Evolutionary conservation across 2,797 vertebrate genomes (phyloP).

Genomic region (Cryptoblepharus egeriae): DNA sequence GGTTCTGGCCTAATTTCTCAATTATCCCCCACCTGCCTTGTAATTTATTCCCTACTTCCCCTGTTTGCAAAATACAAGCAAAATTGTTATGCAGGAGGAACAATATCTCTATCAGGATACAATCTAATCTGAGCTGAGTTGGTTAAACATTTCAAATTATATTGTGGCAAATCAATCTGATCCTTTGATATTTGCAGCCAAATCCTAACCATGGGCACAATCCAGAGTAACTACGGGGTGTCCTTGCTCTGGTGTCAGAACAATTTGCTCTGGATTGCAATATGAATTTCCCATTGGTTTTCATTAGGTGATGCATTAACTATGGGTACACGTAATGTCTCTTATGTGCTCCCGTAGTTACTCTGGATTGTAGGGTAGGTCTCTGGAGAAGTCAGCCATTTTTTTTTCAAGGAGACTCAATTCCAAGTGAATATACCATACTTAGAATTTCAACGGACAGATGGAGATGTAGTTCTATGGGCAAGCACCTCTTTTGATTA

Average conservation of each 20-base stretch:
- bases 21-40: neutral
- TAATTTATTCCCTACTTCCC: neutral
- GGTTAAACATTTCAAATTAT: constrained; percentile 27
- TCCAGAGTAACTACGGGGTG: no score
- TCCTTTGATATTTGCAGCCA: neutral
- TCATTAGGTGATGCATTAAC: no score
- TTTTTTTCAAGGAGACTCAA: no score
- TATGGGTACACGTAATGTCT: no score
- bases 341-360: no score
- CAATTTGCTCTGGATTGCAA: no score
- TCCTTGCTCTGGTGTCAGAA: no score
- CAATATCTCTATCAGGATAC: no score
- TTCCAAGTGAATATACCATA: neutral
- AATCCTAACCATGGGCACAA: neutral
- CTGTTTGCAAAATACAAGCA: neutral
- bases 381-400: neutral
- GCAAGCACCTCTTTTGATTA: no score
- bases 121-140: neutral
- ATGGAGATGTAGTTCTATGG: neutral
- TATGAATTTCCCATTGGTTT: no score
- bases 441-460: neutral
- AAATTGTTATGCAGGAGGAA: neutral
- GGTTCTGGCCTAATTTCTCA: constrained; percentile 21
- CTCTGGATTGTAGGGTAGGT: no score
- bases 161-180: constrained; percentile 31